phyloP scores from a whole-genome alignment of 53 echinoderm and acorn worm genomes.

The Crossaster papposus region DNA sequence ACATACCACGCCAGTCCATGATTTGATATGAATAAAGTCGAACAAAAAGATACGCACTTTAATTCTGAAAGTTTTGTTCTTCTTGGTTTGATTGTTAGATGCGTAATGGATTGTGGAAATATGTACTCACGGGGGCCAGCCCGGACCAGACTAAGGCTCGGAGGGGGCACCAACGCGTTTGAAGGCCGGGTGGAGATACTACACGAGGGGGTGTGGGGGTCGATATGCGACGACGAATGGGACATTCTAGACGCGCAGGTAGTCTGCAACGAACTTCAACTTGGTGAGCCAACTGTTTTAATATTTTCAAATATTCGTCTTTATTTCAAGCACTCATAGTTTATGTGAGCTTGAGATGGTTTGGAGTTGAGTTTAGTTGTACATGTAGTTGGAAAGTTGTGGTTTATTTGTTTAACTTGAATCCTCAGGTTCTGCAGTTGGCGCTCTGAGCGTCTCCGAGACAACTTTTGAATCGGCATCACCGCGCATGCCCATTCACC shows the following conservation, averaged over 20 bases:
- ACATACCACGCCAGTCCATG: too few relatives aligned
- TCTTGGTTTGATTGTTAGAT: slow-evolving; percentile 53
- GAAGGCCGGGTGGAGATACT: slow-evolving; percentile 84
- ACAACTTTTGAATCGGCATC: slow-evolving; percentile 63
- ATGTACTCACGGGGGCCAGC: slow-evolving; percentile 75
- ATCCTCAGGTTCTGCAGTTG: slow-evolving; percentile 59
- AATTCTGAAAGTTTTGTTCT: neutral
- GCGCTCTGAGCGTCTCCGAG: slow-evolving; percentile 58
- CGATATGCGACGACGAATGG: slow-evolving; percentile 89
- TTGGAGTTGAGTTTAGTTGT: neutral
- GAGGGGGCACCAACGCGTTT: slow-evolving; percentile 70
- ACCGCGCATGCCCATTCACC: slow-evolving; percentile 68
- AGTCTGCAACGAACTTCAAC: slow-evolving; percentile 82
- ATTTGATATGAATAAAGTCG: neutral
- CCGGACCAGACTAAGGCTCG: slow-evolving; percentile 62
- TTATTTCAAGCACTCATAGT: neutral
- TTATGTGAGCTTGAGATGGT: neutral
- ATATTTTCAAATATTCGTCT: neutral
- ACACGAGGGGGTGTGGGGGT: slow-evolving; percentile 88
- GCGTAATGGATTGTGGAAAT: slow-evolving; percentile 70
- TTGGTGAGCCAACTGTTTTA: slow-evolving; percentile 67
- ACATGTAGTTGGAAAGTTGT: too few relatives aligned
- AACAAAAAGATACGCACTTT: neutral
- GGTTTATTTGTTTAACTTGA: neutral
- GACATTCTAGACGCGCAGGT: slow-evolving; percentile 72